Conservation (phyloP, 2,113 vertebrate species). For the Hylia prasina region DNA sequence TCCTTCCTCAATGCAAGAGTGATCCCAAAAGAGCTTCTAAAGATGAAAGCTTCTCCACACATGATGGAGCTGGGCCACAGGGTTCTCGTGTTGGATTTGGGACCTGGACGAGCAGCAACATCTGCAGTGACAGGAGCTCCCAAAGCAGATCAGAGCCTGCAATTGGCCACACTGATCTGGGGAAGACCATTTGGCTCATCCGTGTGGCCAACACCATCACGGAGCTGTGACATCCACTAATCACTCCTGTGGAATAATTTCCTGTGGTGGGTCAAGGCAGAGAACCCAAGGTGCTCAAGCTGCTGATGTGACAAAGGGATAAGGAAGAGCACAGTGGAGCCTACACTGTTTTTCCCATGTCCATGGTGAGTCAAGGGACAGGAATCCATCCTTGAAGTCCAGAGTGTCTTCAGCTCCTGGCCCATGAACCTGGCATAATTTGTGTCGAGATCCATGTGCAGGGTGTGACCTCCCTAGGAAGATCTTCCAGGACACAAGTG, state of each 20-base stretch:
- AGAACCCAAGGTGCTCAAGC: not conserved
- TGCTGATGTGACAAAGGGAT: not conserved
- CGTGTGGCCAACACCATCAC: not conserved
- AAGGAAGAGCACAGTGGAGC: not conserved
- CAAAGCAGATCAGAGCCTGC: not conserved
- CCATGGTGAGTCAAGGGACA: not conserved
- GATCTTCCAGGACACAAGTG: not conserved
- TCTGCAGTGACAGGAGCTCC: not conserved
- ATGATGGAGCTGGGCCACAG: not conserved
- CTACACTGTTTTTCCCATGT: no score
- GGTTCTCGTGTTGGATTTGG: not conserved
- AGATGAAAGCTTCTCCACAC: not conserved
- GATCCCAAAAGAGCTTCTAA: not conserved
- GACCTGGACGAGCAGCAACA: not conserved
- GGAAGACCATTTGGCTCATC: not conserved
- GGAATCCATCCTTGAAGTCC: not conserved
- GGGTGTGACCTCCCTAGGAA: not conserved
- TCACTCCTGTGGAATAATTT: not conserved
- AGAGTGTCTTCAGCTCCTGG: not conserved
- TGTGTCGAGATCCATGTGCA: not conserved
- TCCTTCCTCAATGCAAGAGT: not conserved
- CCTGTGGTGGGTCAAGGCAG: not conserved
- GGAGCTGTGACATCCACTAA: not conserved
- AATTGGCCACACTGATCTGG: fast-evolving
- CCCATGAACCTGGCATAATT: not conserved